These are phyloP conservation scores for Erpetoichthys calabaricus DNA, from an alignment of 2,797 vertebrate species.

Conservation along the genomic window DNA sequence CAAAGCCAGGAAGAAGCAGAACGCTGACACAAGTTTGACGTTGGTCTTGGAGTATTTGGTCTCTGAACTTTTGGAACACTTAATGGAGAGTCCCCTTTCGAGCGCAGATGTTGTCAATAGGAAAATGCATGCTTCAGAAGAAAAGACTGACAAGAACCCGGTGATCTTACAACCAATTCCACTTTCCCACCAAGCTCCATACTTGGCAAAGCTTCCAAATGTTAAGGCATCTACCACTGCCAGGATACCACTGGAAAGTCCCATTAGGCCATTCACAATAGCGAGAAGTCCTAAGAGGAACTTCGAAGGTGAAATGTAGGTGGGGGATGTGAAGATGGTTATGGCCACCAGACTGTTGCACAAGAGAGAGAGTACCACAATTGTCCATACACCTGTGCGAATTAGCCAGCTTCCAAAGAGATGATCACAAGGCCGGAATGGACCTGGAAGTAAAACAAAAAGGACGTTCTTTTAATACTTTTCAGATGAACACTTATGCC, in stretches of 20 bases:
- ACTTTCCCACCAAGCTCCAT: constrained; percentile 70
- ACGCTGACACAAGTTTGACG: constrained; percentile 30
- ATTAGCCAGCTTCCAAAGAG: constrained; percentile 83
- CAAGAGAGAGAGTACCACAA: constrained; percentile 58
- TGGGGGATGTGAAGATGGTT: constrained; percentile 56
- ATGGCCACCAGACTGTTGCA: constrained; percentile 67
- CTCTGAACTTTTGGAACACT: constrained; percentile 32
- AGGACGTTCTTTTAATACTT: background rate
- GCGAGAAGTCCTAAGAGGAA: constrained; percentile 71
- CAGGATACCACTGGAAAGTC: constrained; percentile 61
- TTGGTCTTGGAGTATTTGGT: constrained; percentile 31
- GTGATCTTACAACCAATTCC: constrained; percentile 65
- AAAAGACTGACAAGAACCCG: constrained; percentile 69
- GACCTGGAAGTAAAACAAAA: constrained; percentile 42
- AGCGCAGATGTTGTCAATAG: constrained; percentile 71
- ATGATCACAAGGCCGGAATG: constrained; percentile 73
- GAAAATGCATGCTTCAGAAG: constrained; percentile 73
- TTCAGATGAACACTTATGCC: no score
- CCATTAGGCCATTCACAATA: constrained; percentile 62
- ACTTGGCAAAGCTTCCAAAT: constrained; percentile 70
- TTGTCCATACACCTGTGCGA: constrained; percentile 74
- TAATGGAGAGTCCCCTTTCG: constrained; percentile 56
- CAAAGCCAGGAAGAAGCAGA: constrained; percentile 57
- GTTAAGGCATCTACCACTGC: constrained; percentile 70
- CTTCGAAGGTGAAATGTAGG: constrained; percentile 54